phyloP scores from a whole-genome alignment of 2,797 vertebrate genomes.

The Serranus cabrilla region DNA sequence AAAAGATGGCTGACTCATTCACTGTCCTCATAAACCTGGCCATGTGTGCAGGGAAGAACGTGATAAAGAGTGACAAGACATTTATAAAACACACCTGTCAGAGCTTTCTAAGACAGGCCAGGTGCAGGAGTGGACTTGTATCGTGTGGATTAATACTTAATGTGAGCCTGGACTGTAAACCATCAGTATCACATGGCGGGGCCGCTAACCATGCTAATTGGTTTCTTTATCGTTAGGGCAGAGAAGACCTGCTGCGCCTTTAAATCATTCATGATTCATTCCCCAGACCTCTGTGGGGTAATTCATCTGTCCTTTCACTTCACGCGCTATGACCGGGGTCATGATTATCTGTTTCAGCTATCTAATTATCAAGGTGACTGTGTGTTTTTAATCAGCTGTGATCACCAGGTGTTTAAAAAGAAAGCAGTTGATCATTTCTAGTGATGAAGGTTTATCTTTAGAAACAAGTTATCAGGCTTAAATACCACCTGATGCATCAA shows the following conservation, averaged over 20 bases:
- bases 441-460: neutral
- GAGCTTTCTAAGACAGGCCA: slow-evolving; percentile 18
- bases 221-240: slow-evolving; percentile 56
- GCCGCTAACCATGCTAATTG: slow-evolving; percentile 53
- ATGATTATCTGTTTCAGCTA: slow-evolving; percentile 16
- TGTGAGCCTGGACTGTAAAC: slow-evolving; percentile 36
- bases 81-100: neutral
- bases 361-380: slow-evolving; percentile 12
- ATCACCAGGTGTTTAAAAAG: neutral
- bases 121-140: slow-evolving; percentile 16
- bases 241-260: slow-evolving; percentile 39
- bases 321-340: slow-evolving; percentile 17
- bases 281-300: slow-evolving; percentile 44
- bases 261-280: slow-evolving; percentile 78
- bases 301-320: slow-evolving; percentile 49
- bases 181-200: slow-evolving; percentile 60
- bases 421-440: neutral
- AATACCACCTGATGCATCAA: neutral
- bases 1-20: slow-evolving; percentile 67
- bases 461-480: neutral
- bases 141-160: slow-evolving; percentile 61
- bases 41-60: slow-evolving; percentile 10
- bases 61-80: slow-evolving; percentile 17
- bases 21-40: slow-evolving; percentile 26
- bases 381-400: slow-evolving; percentile 8